phyloP scores from a whole-genome alignment of 1,140 invertebrate species.

The Physella acuta region DNA sequence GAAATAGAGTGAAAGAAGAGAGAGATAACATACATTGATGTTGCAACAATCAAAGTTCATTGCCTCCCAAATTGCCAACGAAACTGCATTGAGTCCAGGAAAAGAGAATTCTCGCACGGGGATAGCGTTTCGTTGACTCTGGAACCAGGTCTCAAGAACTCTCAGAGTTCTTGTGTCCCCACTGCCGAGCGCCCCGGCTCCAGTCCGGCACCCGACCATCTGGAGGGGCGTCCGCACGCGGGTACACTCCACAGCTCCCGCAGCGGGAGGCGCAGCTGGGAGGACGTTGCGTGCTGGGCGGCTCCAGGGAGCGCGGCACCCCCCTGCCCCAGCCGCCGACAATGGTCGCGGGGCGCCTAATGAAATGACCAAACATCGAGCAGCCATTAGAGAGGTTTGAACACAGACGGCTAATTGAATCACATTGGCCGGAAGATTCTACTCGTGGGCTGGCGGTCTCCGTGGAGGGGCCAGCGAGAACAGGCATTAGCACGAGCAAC shows the following conservation, averaged over 20 bases:
- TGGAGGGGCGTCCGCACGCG: no score
- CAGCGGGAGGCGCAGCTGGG: neutral
- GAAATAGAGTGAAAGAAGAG: neutral
- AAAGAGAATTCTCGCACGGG: no score
- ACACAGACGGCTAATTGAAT: conserved; percentile 10
- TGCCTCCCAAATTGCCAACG: no score
- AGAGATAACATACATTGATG: neutral
- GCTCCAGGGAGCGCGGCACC: neutral
- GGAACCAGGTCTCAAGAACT: no score
- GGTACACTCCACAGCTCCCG: neutral
- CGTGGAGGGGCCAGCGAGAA: neutral
- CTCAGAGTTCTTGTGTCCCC: neutral
- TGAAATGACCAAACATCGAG: conserved; percentile 20
- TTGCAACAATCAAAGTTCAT: no score
- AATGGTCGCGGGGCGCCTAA: neutral
- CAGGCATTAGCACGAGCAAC: neutral
- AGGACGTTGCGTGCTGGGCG: neutral
- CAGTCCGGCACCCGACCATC: neutral
- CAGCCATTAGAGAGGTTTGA: conserved; percentile 17
- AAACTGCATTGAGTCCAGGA: no score
- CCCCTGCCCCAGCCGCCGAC: conserved; percentile 1
- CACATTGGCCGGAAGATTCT: neutral
- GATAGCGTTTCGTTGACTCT: no score
- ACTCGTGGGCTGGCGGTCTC: neutral
- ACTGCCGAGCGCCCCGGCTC: no score